Evolutionary conservation across 1,140 invertebrate genomes (phyloP).

Genomic region (Zaprionus davidi): DNA sequence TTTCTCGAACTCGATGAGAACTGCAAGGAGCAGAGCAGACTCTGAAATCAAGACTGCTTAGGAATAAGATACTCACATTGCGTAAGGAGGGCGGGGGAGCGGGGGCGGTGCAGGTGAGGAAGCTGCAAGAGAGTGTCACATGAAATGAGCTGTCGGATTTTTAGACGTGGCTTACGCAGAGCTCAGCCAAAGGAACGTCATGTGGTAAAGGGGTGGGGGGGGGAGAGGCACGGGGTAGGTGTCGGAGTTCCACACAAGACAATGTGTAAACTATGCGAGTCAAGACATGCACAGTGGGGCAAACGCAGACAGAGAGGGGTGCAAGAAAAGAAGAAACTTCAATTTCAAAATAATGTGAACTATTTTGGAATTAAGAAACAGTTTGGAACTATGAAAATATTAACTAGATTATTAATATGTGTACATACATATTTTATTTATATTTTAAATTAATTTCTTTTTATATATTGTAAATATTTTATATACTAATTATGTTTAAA

Average conservation of each 20-base stretch:
- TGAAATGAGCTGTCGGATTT: constrained; percentile 75
- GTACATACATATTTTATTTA: no score
- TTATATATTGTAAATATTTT: no score
- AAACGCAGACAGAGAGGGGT: not conserved
- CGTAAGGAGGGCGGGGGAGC: constrained; percentile 37
- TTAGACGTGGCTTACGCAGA: constrained; percentile 71
- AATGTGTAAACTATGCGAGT: constrained; percentile 68
- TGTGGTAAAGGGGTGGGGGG: not conserved
- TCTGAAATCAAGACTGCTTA: constrained; percentile 20
- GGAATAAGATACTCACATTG: constrained; percentile 21
- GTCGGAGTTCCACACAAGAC: constrained; percentile 33
- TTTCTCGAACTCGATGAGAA: not conserved
- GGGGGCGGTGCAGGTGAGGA: not conserved
- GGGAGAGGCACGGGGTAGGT: not conserved
- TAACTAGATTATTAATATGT: no score
- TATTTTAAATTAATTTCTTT: no score
- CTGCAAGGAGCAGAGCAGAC: constrained; percentile 3
- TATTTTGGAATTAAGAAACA: no score
- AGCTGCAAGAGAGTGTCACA: constrained; percentile 66
- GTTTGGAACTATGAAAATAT: no score
- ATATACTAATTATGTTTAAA: no score
- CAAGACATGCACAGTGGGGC: constrained; percentile 40
- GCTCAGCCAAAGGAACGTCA: constrained; percentile 52
- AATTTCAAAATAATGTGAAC: not conserved
- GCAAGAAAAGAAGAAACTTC: not conserved